phyloP scores from a whole-genome alignment of 2,888 invertebrate species.

The Oligia fasciuncula region DNA sequence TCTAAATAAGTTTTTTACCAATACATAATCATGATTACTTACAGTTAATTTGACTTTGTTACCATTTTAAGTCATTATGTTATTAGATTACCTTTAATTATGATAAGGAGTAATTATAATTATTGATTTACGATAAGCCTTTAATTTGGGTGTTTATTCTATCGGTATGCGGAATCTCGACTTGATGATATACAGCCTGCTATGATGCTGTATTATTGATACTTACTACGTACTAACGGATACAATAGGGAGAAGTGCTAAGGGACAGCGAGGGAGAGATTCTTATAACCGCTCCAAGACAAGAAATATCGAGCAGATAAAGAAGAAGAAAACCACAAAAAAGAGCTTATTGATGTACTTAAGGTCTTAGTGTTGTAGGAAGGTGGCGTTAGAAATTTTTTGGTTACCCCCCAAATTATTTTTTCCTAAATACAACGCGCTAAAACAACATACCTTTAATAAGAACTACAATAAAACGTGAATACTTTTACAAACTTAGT shows the following conservation, averaged over 20 bases:
- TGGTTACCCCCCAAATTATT: background rate
- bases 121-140: background rate
- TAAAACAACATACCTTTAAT: background rate
- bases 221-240: background rate
- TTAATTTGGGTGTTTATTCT: conserved; percentile 1
- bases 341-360: background rate
- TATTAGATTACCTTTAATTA: background rate
- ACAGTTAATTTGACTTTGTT: background rate
- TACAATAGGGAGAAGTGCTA: conserved; percentile 2
- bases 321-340: background rate
- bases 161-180: background rate
- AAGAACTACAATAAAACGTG: background rate
- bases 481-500: conserved; percentile 1
- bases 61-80: background rate
- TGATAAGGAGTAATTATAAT: background rate
- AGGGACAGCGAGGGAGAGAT: background rate
- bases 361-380: too few relatives aligned
- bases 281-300: background rate
- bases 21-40: background rate
- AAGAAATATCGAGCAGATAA: background rate
- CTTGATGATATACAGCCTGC: background rate
- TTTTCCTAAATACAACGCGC: background rate
- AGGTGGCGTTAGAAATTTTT: background rate
- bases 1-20: background rate
- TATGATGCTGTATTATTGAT: background rate